Base-by-base conservation (phyloP, 2,797 vertebrate species). In the Geotrypetes seraphini region DNA sequence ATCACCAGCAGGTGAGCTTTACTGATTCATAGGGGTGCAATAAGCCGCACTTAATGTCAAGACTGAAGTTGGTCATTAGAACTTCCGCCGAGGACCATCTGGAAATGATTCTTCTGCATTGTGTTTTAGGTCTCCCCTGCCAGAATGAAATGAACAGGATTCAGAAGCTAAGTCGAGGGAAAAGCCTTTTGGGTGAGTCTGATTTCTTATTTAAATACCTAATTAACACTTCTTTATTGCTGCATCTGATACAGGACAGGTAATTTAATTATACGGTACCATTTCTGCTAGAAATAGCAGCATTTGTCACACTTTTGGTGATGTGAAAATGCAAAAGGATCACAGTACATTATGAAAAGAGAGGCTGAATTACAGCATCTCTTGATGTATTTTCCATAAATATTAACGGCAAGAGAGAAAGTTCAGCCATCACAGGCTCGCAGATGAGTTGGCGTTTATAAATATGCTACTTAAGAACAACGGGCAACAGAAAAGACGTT, bases 111-210 rank as follows among this genome's bases (percentile, higher is more conserved):
- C 57, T 50, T 36, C 23, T 57, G 39, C 47, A 31, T 81, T 62
- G 66, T 70, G 43, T 77, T 75, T 59, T 58, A 97, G 93, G 93
- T 60, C 81, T 92, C 69, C 92, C 93, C 17, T 96, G 93, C 75
- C 93, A 94, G 75, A 90, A 87, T 33, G 90, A 95, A 76, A 92
- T 93, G 85, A 94, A 79, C 76, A 91, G 83, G 80, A 90, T 94
- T 81, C 90, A 90, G 71, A 87, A 78, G 69, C 87, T 91, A 55
- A 89, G 83, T 77, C 86, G 84, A 59, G 87, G 81, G 67, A 95
- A 90, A 78, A 85, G 77, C 69, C 82, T 93, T 50, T 68, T 93
- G 85, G 93, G 93, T 97, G 57, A 86, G 90, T 87, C 60, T 26
- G 23, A 31, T 46, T 60, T 56, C 52, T 73, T 38, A 22, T 63